Evolutionary conservation across 2,797 vertebrate species (phyloP).

Genomic region (Smutsia temminckii): DNA sequence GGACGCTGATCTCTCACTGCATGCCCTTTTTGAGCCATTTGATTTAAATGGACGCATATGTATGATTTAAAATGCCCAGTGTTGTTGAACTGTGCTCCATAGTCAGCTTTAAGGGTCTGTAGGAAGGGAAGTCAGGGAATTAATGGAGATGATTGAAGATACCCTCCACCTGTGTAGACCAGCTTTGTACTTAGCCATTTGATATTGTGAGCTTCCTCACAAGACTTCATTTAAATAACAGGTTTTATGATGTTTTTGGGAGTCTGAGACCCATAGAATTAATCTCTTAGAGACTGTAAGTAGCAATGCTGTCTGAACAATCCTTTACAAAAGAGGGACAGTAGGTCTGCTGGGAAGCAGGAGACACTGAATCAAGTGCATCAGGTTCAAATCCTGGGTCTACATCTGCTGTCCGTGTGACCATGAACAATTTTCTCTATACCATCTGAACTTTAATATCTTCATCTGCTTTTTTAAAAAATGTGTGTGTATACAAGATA

Average conservation of each 20-base stretch:
- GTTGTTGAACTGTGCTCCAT: not conserved
- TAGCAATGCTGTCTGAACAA: constrained; percentile 5
- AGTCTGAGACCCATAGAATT: not conserved
- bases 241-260: constrained; percentile 29
- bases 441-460: not conserved
- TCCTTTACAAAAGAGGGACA: not conserved
- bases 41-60: not conserved
- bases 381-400: not conserved
- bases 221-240: constrained; percentile 52
- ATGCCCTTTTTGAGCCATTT: not conserved
- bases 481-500: too few species aligned
- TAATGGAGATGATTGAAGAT: not conserved
- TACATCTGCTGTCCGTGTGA: not conserved
- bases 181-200: not conserved
- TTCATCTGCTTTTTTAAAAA: not conserved
- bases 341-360: not conserved
- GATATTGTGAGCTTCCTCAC: not conserved
- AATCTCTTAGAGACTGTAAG: constrained; percentile 29
- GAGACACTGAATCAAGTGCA: not conserved
- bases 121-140: not conserved
- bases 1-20: too few species aligned
- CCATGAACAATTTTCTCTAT: not conserved
- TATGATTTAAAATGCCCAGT: not conserved
- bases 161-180: not conserved
- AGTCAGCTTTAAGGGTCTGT: not conserved